Evolutionary conservation across 2,888 invertebrate genomes (phyloP), one percentile per base, ranked within the genome.

Genomic region (Steinernema carpocapsae): DNA sequence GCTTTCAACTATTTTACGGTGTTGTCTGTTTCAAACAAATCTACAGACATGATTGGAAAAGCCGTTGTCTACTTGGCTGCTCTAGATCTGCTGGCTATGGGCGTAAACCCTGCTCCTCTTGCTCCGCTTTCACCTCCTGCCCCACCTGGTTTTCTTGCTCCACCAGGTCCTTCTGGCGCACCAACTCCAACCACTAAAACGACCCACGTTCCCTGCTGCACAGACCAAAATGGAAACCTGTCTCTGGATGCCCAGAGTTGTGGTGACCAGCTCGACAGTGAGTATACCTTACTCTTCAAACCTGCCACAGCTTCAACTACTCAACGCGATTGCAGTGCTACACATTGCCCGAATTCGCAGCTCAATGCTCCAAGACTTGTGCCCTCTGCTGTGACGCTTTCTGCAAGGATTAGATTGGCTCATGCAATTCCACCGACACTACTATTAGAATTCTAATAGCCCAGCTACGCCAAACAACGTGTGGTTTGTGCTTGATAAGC

Each of bases 331-430:
- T 81, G 3, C 76, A 79, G 46, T 79, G 79, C 64, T 81, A 79
- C 73, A 82, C 79, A 56, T 81, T 81, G 19, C 78, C 82, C 52
- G 79, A 79, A 74, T 45, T 81, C 19, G 74, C 79, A 19, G 76
- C 79, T 29, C 81, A 79, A 45, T 79, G 79, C 72, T 56, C 81
- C 12, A 78, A 83, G 59, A 80, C 78, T 1, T 79, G 79, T 56
- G 79, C 81, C n/a, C 81, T 81, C 51, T 79, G 79, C 72, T 79
- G 79, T 37, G 79, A 79, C 70, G 81, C 43, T 14, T 14, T 43
- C 43, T 43, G 43, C 14, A 7, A 7, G 10, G 14, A 7, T 7
- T 43, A 14, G 43, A 43, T 12, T 7, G 14, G 14, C 43, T 12
- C 43, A 43, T 43, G 43, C 43, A 14, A 14, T 12, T 43, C 43